Evolutionary conservation across 2,888 invertebrate genomes (phyloP).

Genomic region (Herminia tarsipennalis): DNA sequence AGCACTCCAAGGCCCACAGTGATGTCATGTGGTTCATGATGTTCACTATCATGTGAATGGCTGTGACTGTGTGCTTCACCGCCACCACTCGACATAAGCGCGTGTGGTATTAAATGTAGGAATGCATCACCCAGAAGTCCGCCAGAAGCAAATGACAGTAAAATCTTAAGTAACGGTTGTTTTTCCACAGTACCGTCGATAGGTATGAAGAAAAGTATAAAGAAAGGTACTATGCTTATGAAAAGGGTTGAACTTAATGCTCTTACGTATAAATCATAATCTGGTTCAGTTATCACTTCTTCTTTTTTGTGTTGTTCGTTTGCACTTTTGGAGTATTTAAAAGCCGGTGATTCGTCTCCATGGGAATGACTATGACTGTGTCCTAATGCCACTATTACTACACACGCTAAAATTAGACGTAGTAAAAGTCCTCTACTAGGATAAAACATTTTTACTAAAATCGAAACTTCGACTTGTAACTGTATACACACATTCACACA

Average conservation of each 20-base stretch:
- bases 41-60: constrained; percentile 81
- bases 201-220: constrained; percentile 97
- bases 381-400: constrained; percentile 56
- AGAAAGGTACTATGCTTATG: constrained; percentile 97
- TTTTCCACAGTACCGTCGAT: constrained; percentile 94
- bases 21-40: constrained; percentile 89
- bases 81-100: constrained; percentile 80
- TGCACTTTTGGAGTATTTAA: constrained; percentile 92
- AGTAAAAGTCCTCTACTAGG: constrained; percentile 44
- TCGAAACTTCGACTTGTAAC: constrained; percentile 4
- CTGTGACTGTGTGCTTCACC: constrained; percentile 80
- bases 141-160: constrained; percentile 97
- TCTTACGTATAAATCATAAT: constrained; percentile 89
- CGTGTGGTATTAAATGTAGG: constrained; percentile 99
- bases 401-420: constrained; percentile 46
- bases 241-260: constrained; percentile 96
- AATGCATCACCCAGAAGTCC: constrained; percentile 99
- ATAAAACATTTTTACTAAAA: constrained; percentile 45
- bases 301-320: constrained; percentile 82
- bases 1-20: constrained; percentile 97
- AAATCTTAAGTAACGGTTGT: constrained; percentile 94
- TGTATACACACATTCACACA: constrained; percentile 14
- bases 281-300: constrained; percentile 57
- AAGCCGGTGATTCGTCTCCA: constrained; percentile 88
- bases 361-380: constrained; percentile 77